phyloP scores from a whole-genome alignment of 2,888 invertebrate species.

The Nemurella pictetii region DNA sequence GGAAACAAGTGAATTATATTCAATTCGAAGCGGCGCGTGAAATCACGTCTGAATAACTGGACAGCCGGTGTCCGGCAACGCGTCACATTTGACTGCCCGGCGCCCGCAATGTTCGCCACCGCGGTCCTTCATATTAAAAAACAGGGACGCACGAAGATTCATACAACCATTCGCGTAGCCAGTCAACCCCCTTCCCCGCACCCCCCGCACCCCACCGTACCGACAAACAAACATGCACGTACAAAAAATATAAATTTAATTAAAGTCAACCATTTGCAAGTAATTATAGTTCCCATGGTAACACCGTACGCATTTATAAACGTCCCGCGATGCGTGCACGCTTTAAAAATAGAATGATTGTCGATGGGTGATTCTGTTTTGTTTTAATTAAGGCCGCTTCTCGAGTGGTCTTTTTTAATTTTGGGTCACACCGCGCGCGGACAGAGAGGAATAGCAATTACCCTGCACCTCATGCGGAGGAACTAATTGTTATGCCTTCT shows the following conservation, averaged over 20 bases:
- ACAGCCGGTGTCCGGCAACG: conserved; percentile 11
- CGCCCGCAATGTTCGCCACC: neutral
- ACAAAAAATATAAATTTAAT: conserved; percentile 21
- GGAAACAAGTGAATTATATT: conserved; percentile 8
- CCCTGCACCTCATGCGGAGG: neutral
- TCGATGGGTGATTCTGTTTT: neutral
- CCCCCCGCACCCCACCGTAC: neutral
- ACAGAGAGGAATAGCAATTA: neutral
- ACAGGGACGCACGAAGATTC: neutral
- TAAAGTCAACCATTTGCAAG: conserved; percentile 27
- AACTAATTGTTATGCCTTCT: too few species aligned
- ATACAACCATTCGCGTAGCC: neutral
- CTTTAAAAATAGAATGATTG: neutral
- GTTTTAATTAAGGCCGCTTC: neutral
- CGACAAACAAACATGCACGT: conserved; percentile 3
- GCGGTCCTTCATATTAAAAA: conserved; percentile 3
- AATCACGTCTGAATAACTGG: conserved; percentile 11
- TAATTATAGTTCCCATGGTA: conserved; percentile 16
- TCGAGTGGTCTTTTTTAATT: neutral
- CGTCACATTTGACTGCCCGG: conserved; percentile 3
- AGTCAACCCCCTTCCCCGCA: too few species aligned
- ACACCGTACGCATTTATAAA: neutral
- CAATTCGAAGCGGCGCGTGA: neutral
- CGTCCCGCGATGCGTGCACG: neutral
- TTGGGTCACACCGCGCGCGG: neutral